Evolutionary conservation across 2,797 vertebrate species (phyloP).

Genomic region (Chromobotia macracanthus): DNA sequence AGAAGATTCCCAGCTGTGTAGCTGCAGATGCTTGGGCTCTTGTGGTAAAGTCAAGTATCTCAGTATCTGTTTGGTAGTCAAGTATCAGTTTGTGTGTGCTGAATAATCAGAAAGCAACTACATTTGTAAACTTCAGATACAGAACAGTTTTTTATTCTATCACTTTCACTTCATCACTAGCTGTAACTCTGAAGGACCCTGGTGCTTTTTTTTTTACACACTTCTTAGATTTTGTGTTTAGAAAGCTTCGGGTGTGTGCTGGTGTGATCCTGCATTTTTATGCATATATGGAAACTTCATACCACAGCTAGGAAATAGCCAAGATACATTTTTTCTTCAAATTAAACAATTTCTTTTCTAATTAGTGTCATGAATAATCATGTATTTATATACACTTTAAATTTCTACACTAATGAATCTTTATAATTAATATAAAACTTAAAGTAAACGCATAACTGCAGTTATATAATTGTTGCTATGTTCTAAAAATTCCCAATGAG

Average conservation of each 20-base stretch:
- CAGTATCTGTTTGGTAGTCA: no score
- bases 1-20: conserved; percentile 20
- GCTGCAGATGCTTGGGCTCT: conserved; percentile 12
- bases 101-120: background rate
- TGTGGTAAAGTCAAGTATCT: conserved; percentile 16
- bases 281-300: no score
- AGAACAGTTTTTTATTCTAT: background rate
- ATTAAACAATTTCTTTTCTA: no score
- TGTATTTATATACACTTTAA: no score
- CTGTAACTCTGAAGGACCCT: conserved; percentile 1
- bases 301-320: background rate
- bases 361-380: no score
- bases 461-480: no score
- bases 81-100: conserved; percentile 21
- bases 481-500: no score
- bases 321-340: background rate
- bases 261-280: background rate
- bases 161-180: no score
- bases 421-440: no score
- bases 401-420: no score
- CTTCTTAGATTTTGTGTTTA: background rate
- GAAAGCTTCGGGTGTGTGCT: background rate
- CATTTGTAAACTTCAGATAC: background rate
- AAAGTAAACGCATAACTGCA: no score
- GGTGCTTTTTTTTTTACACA: background rate